phyloP scores from a whole-genome alignment of 2,888 invertebrate genomes.

The Pandemis heparana region DNA sequence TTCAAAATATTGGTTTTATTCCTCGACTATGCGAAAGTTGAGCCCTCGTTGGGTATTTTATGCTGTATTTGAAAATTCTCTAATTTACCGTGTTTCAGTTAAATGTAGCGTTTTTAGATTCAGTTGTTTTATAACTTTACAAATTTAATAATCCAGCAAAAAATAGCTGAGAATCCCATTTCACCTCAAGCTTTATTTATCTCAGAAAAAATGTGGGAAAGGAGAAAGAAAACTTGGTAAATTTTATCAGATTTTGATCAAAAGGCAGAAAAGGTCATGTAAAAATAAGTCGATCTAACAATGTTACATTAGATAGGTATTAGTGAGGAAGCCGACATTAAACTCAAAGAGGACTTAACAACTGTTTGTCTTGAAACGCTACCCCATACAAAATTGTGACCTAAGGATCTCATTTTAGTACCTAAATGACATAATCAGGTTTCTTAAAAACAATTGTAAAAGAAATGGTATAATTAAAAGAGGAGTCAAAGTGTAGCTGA shows the following conservation, averaged over 20 bases:
- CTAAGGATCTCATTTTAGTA: not conserved
- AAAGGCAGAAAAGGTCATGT: slow-evolving; percentile 11
- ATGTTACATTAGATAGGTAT: slow-evolving; percentile 8
- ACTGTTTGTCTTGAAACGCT: slow-evolving; percentile 9
- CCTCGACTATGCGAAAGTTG: not conserved
- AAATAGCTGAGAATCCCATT: too few species aligned
- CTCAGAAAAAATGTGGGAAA: not conserved
- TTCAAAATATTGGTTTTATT: slow-evolving; percentile 23
- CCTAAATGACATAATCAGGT: not conserved
- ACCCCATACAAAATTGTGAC: not conserved
- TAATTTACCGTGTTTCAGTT: not conserved
- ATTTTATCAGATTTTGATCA: not conserved
- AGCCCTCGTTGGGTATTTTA: not conserved
- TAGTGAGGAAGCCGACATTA: slow-evolving; percentile 4
- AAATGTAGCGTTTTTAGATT: not conserved
- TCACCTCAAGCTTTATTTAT: not conserved
- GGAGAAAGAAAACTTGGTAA: not conserved
- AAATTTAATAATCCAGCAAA: too few species aligned
- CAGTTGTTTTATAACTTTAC: too few species aligned
- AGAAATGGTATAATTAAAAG: too few species aligned
- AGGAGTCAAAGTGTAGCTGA: too few species aligned
- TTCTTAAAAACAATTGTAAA: too few species aligned
- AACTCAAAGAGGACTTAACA: slow-evolving; percentile 17
- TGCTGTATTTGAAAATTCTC: not conserved
- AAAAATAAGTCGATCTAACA: slow-evolving; percentile 9